Base-by-base conservation (phyloP, 1,140 invertebrate genomes). In the Aphidius ervi region DNA sequence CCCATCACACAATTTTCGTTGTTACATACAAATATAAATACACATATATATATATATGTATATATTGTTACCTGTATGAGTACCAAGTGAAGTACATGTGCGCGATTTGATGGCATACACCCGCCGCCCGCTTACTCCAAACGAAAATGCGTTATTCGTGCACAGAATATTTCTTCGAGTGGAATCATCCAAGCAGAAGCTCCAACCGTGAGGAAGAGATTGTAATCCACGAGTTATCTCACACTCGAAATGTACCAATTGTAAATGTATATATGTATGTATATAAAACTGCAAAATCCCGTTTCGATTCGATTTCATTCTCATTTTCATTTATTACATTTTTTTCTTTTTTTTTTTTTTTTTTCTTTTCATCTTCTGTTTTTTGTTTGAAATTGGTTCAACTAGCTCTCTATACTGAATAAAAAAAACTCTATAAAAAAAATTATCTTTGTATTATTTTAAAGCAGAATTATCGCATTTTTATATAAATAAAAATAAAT, bases 211-310 rank as follows among this genome's bases (percentile, higher is more conserved):
- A 62, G 60, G 55, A 62, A 62, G 55, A 62, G 60, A 62, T 62
- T 62, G 54, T 62, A 62, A 62, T 62, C 60, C 60, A 53, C 60
- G 60, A 62, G 60, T 62, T 62, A 62, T 62, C 46, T 55, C 60
- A 46, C 46, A 41, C 49, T 47, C 16, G 46, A 62, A 62, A 53
- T 46, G 10, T 42, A 59, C 56, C 58, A 10, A 41, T 50, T 59
- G 23, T 59, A 55, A 6, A 55, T 9, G 45, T 23, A 55, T 23
- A 55, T 16, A 16, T 16, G 16, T 16, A 16, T 45, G 42, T 54
- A 59, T 45, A 16, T 59, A 53, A 53, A 59, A 31, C 45, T 43
- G 45, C 16, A 37, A 8, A 50, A 55, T 56, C 37, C 45, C 37
- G 52, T 54, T 54, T 54, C 52, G 52, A 54, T 54, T 54, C 52